Evolutionary conservation across 2,888 invertebrate species (phyloP).

Genomic region (Zeuzera pyrina): DNA sequence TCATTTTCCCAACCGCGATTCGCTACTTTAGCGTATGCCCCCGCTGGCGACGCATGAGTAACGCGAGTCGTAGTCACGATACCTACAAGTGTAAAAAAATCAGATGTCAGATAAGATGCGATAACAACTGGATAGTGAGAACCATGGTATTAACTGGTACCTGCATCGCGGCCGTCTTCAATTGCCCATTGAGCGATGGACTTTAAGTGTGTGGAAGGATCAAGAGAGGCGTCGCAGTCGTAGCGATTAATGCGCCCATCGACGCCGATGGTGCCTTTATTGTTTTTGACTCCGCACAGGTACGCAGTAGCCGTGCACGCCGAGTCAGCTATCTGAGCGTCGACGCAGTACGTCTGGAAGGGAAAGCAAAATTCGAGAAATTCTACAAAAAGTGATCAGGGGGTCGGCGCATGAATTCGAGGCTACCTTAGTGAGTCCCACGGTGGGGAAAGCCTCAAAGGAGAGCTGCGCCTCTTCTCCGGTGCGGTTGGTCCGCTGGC

Average conservation of each 20-base stretch:
- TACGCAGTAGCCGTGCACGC: slow-evolving; percentile 81
- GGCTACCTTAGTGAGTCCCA: slow-evolving; percentile 76
- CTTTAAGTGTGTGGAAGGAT: slow-evolving; percentile 62
- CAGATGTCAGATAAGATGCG: no score
- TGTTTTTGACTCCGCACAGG: slow-evolving; percentile 77
- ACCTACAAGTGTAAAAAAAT: no score
- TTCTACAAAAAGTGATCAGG: not conserved
- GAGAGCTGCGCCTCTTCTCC: slow-evolving; percentile 75
- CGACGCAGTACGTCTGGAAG: slow-evolving; percentile 69
- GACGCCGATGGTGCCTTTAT: slow-evolving; percentile 78
- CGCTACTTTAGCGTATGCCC: slow-evolving; percentile 78
- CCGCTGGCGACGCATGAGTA: slow-evolving; percentile 85
- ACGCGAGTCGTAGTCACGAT: slow-evolving; percentile 85
- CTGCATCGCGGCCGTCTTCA: slow-evolving; percentile 45
- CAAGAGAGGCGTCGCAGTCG: slow-evolving; percentile 71
- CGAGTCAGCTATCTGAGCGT: slow-evolving; percentile 79
- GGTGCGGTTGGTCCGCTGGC: slow-evolving; percentile 63
- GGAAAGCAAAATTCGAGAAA: no score
- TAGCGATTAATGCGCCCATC: slow-evolving; percentile 71
- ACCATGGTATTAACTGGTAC: no score
- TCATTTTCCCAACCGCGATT: slow-evolving; percentile 83
- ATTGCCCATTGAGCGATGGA: slow-evolving; percentile 81
- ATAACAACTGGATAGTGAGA: no score
- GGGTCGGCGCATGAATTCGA: not conserved
- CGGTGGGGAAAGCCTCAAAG: slow-evolving; percentile 76